Evolutionary conservation across 1,140 invertebrate species (phyloP).

Genomic region (Heliconius eleuchia): DNA sequence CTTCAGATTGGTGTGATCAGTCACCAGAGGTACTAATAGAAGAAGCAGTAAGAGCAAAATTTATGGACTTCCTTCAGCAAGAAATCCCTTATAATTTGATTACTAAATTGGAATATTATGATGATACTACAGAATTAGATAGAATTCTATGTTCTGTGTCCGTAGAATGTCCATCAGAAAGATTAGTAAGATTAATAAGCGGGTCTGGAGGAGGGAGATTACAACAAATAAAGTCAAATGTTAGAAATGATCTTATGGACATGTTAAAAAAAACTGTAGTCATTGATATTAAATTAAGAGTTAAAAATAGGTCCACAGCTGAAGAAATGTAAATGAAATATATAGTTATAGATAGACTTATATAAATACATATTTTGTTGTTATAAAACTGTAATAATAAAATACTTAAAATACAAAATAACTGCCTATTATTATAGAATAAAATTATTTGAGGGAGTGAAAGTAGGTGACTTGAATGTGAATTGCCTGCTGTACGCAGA

Average conservation of each 20-base stretch:
- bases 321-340: conserved; percentile 16
- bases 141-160: conserved; percentile 83
- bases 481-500: no score
- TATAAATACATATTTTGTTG: not conserved
- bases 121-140: conserved; percentile 82
- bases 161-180: conserved; percentile 83
- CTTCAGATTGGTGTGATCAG: conserved; percentile 87
- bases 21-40: conserved; percentile 85
- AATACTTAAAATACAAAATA: not conserved
- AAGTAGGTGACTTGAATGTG: no score
- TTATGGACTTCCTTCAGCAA: conserved; percentile 89
- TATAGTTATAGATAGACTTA: not conserved
- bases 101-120: conserved; percentile 86
- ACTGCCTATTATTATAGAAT: not conserved
- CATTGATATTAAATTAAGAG: conserved; percentile 57
- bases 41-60: conserved; percentile 88
- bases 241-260: conserved; percentile 73
- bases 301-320: conserved; percentile 49
- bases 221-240: conserved; percentile 83
- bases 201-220: conserved; percentile 85
- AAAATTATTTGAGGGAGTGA: no score
- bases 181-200: conserved; percentile 84
- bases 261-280: conserved; percentile 66
- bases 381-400: not conserved
- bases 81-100: conserved; percentile 91